phyloP scores from a whole-genome alignment of 1,140 invertebrate genomes.

The Mercenaria mercenaria region DNA sequence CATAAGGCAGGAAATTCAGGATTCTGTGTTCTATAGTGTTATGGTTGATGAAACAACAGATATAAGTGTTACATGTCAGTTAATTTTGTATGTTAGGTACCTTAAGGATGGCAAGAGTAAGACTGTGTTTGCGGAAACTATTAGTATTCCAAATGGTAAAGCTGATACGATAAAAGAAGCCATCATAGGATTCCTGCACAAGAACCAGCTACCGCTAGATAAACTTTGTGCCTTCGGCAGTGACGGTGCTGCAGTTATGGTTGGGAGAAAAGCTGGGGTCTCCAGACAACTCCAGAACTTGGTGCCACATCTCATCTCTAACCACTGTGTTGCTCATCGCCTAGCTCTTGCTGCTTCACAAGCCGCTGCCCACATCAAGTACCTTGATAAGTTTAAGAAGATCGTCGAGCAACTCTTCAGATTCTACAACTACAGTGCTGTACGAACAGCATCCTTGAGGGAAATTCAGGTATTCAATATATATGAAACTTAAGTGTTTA shows the following conservation, averaged over 20 bases:
- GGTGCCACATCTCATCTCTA: not conserved
- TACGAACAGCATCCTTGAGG: not conserved
- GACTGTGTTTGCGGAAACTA: not conserved
- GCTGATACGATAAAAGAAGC: not conserved
- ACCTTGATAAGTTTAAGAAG: not conserved
- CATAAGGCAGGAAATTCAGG: not conserved
- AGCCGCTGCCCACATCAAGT: not conserved
- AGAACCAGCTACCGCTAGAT: not conserved
- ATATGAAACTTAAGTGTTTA: too few species aligned
- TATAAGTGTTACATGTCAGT: not conserved
- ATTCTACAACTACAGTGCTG: conserved; percentile 11
- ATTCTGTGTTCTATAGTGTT: conserved; percentile 6
- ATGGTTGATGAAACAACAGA: conserved; percentile 48
- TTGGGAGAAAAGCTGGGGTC: conserved; percentile 27
- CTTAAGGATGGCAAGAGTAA: not conserved
- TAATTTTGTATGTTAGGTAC: conserved; percentile 5
- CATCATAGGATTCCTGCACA: not conserved
- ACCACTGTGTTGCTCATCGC: conserved; percentile 61
- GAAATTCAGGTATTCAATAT: conserved; percentile 26
- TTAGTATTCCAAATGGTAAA: conserved; percentile 7
- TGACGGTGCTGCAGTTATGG: conserved; percentile 57
- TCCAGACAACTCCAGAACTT: conserved; percentile 28
- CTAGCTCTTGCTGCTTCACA: conserved; percentile 3
- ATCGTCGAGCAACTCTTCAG: not conserved
- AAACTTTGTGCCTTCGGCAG: conserved; percentile 34